These are phyloP conservation scores for Pterocles gutturalis DNA, from an alignment of 2,113 vertebrate species.

Conservation along the genomic window DNA sequence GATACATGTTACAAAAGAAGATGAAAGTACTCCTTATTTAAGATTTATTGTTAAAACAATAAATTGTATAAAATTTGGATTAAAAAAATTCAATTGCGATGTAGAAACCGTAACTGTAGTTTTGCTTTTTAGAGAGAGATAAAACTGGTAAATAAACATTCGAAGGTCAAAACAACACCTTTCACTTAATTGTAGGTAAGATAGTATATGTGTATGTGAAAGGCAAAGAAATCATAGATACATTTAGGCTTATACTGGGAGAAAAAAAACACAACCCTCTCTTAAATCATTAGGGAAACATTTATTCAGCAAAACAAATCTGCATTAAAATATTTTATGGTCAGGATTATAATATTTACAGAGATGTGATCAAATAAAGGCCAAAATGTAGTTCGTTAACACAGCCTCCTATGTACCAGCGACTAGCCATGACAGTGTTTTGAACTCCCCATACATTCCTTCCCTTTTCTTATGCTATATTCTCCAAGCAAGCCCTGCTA, in stretches of 20 bases:
- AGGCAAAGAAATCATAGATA: neutral
- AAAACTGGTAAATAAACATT: constrained; percentile 46
- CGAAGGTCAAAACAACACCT: constrained; percentile 19
- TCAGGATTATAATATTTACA: constrained; percentile 29
- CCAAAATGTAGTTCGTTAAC: constrained; percentile 18
- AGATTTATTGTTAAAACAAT: constrained; percentile 75
- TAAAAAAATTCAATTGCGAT: constrained; percentile 38
- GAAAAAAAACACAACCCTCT: accelerated
- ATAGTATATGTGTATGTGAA: neutral
- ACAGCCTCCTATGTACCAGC: neutral
- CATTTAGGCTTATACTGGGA: neutral
- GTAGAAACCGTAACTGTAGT: neutral
- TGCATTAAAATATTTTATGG: constrained; percentile 38
- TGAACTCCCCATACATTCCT: constrained; percentile 18
- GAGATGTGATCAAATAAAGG: constrained; percentile 30
- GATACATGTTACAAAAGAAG: constrained; percentile 77
- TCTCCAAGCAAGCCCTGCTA: constrained; percentile 21
- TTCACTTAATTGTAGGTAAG: constrained; percentile 45
- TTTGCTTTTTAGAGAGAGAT: constrained; percentile 17
- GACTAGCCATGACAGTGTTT: neutral
- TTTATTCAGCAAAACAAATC: constrained; percentile 49
- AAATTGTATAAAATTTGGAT: constrained; percentile 68
- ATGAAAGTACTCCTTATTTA: constrained; percentile 74
- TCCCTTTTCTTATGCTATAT: constrained; percentile 34
- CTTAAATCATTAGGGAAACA: constrained; percentile 40